phyloP scores from a whole-genome alignment of 2,113 vertebrate genomes.

The Glareola pratincola region DNA sequence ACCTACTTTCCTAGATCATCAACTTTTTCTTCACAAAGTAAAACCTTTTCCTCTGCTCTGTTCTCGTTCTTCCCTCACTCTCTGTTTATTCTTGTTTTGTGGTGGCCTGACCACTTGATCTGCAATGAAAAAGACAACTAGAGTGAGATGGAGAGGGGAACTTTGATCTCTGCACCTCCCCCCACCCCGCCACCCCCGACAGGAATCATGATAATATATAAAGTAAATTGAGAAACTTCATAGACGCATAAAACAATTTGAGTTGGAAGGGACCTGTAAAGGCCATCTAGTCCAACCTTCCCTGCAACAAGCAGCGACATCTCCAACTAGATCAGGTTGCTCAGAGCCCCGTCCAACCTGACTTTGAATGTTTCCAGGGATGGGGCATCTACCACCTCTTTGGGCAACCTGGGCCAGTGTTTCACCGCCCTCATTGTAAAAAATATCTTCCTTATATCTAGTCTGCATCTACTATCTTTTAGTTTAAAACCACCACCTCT shows the following conservation, averaged over 20 bases:
- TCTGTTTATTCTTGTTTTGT: neutral
- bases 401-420: neutral
- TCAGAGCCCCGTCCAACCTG: neutral
- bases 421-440: neutral
- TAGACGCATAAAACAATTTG: neutral
- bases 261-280: neutral
- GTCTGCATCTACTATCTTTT: neutral
- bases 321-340: neutral
- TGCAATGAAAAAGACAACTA: neutral
- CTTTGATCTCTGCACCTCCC: accelerated
- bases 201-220: neutral
- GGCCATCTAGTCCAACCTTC: neutral
- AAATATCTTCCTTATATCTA: neutral
- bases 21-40: neutral
- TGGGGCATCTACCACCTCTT: neutral
- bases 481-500: neutral
- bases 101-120: neutral
- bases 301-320: neutral
- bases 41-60: neutral
- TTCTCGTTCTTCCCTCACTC: neutral
- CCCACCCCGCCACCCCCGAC: accelerated
- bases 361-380: neutral
- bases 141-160: neutral
- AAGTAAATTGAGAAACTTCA: neutral
- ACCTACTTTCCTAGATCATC: neutral